These are phyloP conservation scores for Stichopus chloronotus DNA, from an alignment of 35 echinoderm and acorn worm species.

Conservation along the genomic window DNA sequence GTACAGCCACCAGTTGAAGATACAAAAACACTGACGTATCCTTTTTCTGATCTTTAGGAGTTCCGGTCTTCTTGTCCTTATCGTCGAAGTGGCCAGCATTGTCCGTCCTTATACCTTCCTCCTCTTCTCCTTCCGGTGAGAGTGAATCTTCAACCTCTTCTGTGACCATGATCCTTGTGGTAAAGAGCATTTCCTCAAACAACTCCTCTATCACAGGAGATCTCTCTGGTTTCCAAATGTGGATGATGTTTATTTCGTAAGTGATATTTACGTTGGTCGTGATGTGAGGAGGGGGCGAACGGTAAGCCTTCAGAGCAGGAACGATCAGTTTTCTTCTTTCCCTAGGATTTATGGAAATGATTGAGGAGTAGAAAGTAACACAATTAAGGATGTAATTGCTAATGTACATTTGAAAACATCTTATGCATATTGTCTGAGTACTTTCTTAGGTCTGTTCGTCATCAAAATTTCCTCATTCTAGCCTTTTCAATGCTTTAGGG, in stretches of 20 bases:
- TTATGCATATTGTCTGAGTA: too few species aligned
- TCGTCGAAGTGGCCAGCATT: background rate
- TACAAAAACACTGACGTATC: background rate
- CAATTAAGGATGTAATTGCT: background rate
- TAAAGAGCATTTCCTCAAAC: background rate
- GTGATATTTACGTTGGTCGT: constrained; percentile 29
- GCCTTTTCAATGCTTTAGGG: too few species aligned
- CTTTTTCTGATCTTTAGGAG: background rate
- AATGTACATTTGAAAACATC: too few species aligned
- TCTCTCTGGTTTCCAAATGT: background rate
- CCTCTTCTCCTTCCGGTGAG: background rate
- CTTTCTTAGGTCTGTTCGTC: too few species aligned
- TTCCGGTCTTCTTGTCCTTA: background rate
- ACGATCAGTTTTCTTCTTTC: constrained; percentile 12
- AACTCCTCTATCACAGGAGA: background rate
- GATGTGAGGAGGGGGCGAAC: background rate
- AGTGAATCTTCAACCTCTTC: background rate
- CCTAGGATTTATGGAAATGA: background rate
- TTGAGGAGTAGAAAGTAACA: background rate
- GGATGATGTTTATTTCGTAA: background rate
- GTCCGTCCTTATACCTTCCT: background rate
- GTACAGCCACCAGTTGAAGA: constrained; percentile 2
- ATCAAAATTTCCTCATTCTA: too few species aligned
- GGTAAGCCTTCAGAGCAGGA: background rate
- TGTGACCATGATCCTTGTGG: constrained; percentile 5